Evolutionary conservation across 35 echinoderm and acorn worm species (phyloP).

Genomic region (Heliocidaris erythrogramma): DNA sequence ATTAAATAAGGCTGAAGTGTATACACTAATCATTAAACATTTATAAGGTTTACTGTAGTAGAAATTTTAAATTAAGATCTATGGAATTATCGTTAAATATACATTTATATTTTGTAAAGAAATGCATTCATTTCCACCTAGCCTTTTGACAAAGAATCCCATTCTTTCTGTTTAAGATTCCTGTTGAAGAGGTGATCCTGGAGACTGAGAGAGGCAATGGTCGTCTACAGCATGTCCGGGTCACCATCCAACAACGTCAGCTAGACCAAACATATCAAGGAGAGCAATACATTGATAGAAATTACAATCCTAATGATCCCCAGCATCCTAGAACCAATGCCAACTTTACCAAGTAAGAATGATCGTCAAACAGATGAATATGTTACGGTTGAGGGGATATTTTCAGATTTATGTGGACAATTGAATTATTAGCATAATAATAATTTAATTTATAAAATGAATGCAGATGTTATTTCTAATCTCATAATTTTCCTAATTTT

Average conservation of each 20-base stretch:
- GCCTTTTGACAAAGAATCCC: not conserved
- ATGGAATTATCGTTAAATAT: too few relatives aligned
- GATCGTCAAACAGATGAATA: not conserved
- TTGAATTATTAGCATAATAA: not conserved
- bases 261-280: conserved; percentile 90
- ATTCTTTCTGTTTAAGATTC: conserved; percentile 45
- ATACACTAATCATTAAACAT: too few relatives aligned
- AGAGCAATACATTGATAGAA: conserved; percentile 95
- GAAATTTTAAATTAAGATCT: too few relatives aligned
- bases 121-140: too few relatives aligned
- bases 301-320: conserved; percentile 77
- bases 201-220: conserved; percentile 78
- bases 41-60: too few relatives aligned
- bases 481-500: not conserved
- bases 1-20: too few relatives aligned
- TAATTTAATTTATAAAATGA: too few relatives aligned
- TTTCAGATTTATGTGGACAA: not conserved
- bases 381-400: not conserved
- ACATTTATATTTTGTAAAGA: too few relatives aligned
- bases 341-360: conserved; percentile 52
- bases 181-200: conserved; percentile 91
- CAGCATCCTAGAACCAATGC: conserved; percentile 69
- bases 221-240: conserved; percentile 76
- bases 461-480: too few relatives aligned
- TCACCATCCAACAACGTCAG: conserved; percentile 88